Evolutionary conservation across 2,888 invertebrate species (phyloP).

Genomic region (Trimorus sp.): DNA sequence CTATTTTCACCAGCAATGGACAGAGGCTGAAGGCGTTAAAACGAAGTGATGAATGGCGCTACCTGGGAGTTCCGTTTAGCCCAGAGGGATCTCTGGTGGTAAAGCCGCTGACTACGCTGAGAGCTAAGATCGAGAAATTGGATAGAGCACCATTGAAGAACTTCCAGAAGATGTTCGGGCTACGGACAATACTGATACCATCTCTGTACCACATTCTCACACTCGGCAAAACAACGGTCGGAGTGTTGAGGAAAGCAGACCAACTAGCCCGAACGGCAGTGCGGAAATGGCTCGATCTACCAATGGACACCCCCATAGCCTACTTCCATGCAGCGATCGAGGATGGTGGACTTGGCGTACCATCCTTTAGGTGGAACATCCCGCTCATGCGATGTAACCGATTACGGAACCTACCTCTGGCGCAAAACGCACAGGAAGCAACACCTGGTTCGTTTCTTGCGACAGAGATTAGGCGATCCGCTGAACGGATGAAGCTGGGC

Average conservation of each 20-base stretch:
- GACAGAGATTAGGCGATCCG: no score
- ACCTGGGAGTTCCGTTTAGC: conserved; percentile 51
- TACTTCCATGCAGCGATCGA: conserved; percentile 73
- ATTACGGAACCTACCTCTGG: no score
- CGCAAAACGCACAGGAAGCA: no score
- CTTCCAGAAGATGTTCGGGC: conserved; percentile 77
- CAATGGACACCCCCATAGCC: conserved; percentile 71
- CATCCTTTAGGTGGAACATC: conserved; percentile 57
- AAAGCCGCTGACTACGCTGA: neutral
- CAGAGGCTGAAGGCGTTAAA: no score
- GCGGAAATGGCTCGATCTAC: conserved; percentile 73
- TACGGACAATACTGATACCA: conserved; percentile 73
- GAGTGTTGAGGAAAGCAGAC: neutral
- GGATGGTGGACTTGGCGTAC: conserved; percentile 70
- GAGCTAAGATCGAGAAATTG: conserved; percentile 48
- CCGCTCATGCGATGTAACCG: neutral
- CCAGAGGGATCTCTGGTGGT: conserved; percentile 20
- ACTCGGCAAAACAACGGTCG: neutral
- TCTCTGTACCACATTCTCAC: neutral
- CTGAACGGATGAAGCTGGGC: no score
- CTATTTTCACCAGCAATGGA: neutral
- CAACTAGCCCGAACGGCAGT: conserved; percentile 71
- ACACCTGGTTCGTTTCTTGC: no score
- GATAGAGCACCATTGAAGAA: conserved; percentile 74
- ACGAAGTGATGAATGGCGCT: conserved; percentile 46